Conservation (phyloP, 1,140 invertebrate genomes). For the Parapsyche elsis region DNA sequence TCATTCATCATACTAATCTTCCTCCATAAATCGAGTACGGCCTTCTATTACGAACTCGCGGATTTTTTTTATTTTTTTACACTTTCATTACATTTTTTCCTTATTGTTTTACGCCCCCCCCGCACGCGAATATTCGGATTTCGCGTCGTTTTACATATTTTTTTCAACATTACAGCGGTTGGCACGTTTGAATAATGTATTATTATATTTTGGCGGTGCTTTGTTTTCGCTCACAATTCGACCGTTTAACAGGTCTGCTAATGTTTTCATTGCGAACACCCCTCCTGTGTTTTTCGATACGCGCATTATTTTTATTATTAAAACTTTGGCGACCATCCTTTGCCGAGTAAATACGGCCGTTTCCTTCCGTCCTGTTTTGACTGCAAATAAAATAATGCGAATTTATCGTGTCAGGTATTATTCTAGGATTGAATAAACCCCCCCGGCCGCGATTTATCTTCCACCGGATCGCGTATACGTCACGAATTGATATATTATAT, state of each 20-base stretch:
- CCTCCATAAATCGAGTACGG: too few species aligned
- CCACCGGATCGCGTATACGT: background rate
- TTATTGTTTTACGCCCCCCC: too few species aligned
- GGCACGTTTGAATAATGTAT: too few species aligned
- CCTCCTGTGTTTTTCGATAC: background rate
- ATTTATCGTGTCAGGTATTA: constrained; percentile 17
- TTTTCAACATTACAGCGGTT: too few species aligned
- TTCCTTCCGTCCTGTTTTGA: background rate
- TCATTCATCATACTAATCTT: too few species aligned
- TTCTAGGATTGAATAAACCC: constrained; percentile 27
- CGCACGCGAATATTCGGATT: too few species aligned
- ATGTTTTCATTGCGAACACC: background rate
- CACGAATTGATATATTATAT: too few species aligned
- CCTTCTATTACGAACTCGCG: too few species aligned
- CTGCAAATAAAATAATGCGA: constrained; percentile 27
- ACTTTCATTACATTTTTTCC: too few species aligned
- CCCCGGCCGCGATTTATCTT: constrained; percentile 8
- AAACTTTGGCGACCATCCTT: too few species aligned
- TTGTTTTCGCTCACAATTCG: background rate
- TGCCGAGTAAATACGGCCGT: background rate
- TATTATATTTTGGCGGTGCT: background rate
- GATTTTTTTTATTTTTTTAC: too few species aligned
- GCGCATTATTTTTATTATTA: background rate
- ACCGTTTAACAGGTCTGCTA: background rate
- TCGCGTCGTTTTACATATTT: too few species aligned